Evolutionary conservation across 2,888 invertebrate genomes (phyloP), one percentile per base, ranked within the genome.

Genomic region (Linyphia triangularis): DNA sequence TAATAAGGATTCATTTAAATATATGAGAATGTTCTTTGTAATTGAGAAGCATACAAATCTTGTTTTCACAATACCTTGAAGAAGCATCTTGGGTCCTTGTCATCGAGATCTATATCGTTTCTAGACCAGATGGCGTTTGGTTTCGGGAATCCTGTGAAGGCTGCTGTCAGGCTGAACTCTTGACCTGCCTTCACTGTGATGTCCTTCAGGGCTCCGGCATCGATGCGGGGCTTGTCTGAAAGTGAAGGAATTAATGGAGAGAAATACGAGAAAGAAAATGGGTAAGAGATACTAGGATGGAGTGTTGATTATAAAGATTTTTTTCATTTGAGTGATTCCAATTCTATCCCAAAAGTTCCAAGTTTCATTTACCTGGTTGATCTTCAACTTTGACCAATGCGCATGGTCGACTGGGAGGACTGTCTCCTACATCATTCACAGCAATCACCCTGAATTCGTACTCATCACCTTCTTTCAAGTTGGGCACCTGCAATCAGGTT

Each of bases 181-280:
- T 99, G 98, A 73, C 99, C 99, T 89, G 99, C 99, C 90, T 97
- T 95, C 4, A 99, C 98, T 3, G 97, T 97, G 91, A 99, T 98
- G 92, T 99, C 99, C 63, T 97, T 96, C 70, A 99, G 96, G 78
- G 96, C 97, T 69, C 97, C 96, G 90, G 98, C 95, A 92, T 99
- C 98, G 95, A 99, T 96, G 92, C 96, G 95, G 26, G 99, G 99
- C 92, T 98, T 98, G 93, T 98, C 98, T 5, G 97, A n/a, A n/a
- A n/a, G n/a, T n/a, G n/a, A n/a, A n/a, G n/a, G n/a, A n/a, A n/a
- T n/a, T n/a, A n/a, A n/a, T 40, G 51, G 51, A 51, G 5, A 51
- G 16, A 40, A 40, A 16, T n/a, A 51, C n/a, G 16, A 40, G 16
- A 40, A 51, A 3, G n/a, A n/a, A n/a, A n/a, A n/a, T n/a, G n/a